These are phyloP conservation scores for Meloidogyne floridensis DNA, from an alignment of 1,140 invertebrate genomes.

Conservation along the genomic window DNA sequence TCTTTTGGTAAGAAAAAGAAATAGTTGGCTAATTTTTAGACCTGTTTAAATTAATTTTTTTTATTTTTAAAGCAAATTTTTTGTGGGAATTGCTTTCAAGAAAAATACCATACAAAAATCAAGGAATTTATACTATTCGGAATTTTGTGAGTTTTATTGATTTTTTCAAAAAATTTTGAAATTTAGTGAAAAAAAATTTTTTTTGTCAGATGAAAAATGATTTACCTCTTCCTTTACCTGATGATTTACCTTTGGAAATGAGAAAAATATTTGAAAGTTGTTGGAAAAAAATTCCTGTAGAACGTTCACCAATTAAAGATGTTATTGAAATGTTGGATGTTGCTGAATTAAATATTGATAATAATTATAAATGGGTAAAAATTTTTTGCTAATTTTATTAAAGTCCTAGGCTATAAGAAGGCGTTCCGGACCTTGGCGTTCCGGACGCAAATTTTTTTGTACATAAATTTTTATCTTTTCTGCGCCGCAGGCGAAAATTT, in stretches of 20 bases:
- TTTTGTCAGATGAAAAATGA: background rate
- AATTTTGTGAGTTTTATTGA: background rate
- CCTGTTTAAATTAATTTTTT: too few relatives aligned
- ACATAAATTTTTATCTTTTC: too few relatives aligned
- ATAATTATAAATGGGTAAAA: conserved; percentile 38
- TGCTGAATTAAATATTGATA: conserved; percentile 34
- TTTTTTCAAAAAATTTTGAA: background rate
- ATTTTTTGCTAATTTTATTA: too few relatives aligned
- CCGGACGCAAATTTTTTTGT: too few relatives aligned
- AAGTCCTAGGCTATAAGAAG: too few relatives aligned
- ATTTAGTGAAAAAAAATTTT: background rate
- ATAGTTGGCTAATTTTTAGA: too few relatives aligned
- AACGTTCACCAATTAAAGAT: conserved; percentile 26
- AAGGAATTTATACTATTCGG: background rate
- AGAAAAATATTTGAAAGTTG: conserved; percentile 26
- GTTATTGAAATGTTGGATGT: conserved; percentile 33
- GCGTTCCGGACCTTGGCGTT: too few relatives aligned
- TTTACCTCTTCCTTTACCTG: conserved; percentile 25
- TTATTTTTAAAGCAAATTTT: conserved; percentile 25
- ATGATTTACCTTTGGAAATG: conserved; percentile 32
- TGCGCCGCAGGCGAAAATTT: too few relatives aligned
- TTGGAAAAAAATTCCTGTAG: conserved; percentile 21
- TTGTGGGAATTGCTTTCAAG: conserved; percentile 40
- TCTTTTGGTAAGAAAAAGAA: conserved; percentile 16
- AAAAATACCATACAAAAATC: conserved; percentile 26